Conservation (phyloP, 2,888 invertebrate genomes). For the Oligia fasciuncula region DNA sequence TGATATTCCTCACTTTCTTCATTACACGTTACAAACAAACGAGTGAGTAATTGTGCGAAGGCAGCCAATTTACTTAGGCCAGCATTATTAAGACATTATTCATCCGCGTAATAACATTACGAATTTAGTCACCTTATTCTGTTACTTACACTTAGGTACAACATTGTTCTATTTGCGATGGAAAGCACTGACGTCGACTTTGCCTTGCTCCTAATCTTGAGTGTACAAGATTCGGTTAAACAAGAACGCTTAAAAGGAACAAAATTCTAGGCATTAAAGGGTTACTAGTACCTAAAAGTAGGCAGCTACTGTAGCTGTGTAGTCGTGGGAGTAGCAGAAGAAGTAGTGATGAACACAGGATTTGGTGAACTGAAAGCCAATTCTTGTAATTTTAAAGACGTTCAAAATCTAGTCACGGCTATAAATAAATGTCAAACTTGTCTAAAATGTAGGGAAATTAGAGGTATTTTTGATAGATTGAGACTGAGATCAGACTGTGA, state of each 20-base stretch:
- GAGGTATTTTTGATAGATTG: too few relatives aligned
- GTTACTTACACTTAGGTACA: not conserved
- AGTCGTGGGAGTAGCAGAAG: constrained; percentile 71
- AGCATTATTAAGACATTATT: constrained; percentile 58
- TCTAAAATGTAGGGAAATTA: too few relatives aligned
- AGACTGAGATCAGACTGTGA: too few relatives aligned
- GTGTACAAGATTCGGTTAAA: not conserved
- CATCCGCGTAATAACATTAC: constrained; percentile 23
- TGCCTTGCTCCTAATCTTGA: not conserved
- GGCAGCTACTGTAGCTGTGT: constrained; percentile 57
- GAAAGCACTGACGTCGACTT: not conserved
- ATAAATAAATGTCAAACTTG: too few relatives aligned
- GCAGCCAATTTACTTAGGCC: constrained; percentile 51
- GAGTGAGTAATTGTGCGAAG: constrained; percentile 55
- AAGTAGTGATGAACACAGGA: constrained; percentile 76
- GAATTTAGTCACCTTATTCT: constrained; percentile 27
- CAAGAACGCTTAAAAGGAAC: not conserved
- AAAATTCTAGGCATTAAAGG: not conserved
- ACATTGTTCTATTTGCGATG: constrained; percentile 12
- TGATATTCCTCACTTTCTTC: constrained; percentile 50
- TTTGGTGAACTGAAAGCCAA: constrained; percentile 64
- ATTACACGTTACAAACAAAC: constrained; percentile 43
- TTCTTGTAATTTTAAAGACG: too few relatives aligned
- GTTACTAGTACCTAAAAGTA: constrained; percentile 63
- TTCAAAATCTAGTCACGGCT: too few relatives aligned